Evolutionary conservation across 2,888 invertebrate species (phyloP).

Genomic region (Branchipolynoe longqiensis): DNA sequence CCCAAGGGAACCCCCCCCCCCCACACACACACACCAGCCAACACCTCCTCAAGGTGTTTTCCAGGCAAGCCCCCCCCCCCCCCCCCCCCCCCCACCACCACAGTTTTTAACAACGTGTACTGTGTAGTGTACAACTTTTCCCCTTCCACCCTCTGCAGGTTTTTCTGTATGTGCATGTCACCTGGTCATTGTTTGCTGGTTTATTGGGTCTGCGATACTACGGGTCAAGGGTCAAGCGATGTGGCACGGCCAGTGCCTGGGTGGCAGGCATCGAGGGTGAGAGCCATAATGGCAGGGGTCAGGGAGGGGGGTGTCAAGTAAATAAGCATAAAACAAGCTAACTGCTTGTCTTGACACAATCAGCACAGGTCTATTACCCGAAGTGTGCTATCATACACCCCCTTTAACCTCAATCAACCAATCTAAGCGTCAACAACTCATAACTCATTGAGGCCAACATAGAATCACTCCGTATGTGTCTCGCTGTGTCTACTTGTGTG

Average conservation of each 20-base stretch:
- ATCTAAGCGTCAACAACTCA: constrained; percentile 29
- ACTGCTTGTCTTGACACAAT: constrained; percentile 53
- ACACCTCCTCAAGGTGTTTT: no score
- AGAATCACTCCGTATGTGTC: no score
- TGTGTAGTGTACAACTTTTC: neutral
- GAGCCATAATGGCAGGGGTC: constrained; percentile 42
- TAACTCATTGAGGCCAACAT: constrained; percentile 1
- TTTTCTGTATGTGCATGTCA: constrained; percentile 14
- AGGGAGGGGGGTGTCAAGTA: constrained; percentile 49
- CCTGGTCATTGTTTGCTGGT: constrained; percentile 27
- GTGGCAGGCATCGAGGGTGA: constrained; percentile 26
- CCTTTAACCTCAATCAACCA: constrained; percentile 39
- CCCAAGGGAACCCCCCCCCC: neutral
- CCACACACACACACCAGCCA: neutral
- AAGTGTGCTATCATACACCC: constrained; percentile 38
- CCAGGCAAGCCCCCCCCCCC: no score
- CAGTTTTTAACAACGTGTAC: no score
- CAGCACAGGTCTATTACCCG: constrained; percentile 49
- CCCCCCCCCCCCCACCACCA: no score
- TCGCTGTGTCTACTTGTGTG: no score
- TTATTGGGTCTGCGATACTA: constrained; percentile 35
- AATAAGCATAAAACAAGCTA: constrained; percentile 56
- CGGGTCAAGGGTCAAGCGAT: constrained; percentile 47
- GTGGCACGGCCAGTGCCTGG: neutral
- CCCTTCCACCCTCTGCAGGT: neutral